Percentiles rank a stretch among this genome's conserved stretches.
phyloP scores from a whole-genome alignment of 2,888 invertebrate species.

The Plutella xylostella region DNA sequence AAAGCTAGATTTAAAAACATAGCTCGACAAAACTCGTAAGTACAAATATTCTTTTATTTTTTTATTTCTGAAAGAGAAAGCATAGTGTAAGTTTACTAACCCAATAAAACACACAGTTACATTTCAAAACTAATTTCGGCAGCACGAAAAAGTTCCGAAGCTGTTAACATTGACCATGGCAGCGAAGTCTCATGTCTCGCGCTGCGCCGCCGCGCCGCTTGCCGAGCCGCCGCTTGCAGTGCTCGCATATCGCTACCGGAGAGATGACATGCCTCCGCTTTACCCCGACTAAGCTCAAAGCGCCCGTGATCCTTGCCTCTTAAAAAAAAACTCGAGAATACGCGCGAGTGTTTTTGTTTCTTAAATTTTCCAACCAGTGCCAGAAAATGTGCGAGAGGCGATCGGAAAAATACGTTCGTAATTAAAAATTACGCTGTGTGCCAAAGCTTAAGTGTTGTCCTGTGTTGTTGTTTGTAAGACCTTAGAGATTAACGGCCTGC shows the following conservation, averaged over 20 bases:
- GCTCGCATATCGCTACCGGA: conserved; percentile 38
- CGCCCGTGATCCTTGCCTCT: conserved; percentile 20
- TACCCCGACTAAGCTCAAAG: conserved; percentile 10
- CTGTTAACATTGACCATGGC: conserved; percentile 46
- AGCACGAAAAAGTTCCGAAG: conserved; percentile 27
- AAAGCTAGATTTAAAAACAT: too few relatives aligned
- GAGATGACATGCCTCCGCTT: conserved; percentile 47
- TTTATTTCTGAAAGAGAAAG: too few relatives aligned
- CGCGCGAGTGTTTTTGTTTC: conserved; percentile 43
- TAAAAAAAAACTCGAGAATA: conserved; percentile 10
- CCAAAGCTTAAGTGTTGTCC: conserved; percentile 42
- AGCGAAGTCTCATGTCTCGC: conserved; percentile 30
- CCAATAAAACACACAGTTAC: too few relatives aligned
- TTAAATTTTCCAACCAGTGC: too few relatives aligned
- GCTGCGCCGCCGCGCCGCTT: conserved; percentile 19
- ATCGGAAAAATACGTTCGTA: conserved; percentile 53
- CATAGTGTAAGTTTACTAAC: too few relatives aligned
- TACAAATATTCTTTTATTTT: too few relatives aligned
- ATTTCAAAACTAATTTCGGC: conserved; percentile 20
- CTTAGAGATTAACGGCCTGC: neutral
- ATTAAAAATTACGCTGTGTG: conserved; percentile 31
- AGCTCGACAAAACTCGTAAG: too few relatives aligned
- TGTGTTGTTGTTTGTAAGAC: conserved; percentile 43
- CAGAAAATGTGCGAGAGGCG: conserved; percentile 24
- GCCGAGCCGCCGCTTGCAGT: conserved; percentile 30